Base-by-base conservation (phyloP, 2,888 invertebrate genomes). In the Chrysomela aeneicollis region DNA sequence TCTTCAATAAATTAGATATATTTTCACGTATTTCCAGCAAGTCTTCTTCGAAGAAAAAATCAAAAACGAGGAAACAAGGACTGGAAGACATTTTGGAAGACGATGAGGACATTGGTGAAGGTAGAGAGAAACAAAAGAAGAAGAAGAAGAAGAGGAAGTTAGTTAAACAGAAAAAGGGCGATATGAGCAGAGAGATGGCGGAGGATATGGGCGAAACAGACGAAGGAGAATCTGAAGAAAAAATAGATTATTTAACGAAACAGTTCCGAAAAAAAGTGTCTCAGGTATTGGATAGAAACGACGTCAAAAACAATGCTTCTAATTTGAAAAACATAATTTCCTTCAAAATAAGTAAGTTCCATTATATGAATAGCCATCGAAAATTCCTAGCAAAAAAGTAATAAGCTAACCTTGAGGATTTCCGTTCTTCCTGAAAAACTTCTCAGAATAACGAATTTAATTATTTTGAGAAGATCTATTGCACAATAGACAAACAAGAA, bases 211-310 rank as follows among this genome's bases (percentile, higher is more conserved):
- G 18, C 19, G 71, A 69, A 54, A 69, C 54, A 3, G 71, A 18
- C 50, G 54, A 55, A 9, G 71, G 67, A 68, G 67, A 61, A 18
- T 5, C 65, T 61, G 53, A 63, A 17, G 64, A 61, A 19, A 59
- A 53, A 22, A 62, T 59, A 19, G 68, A 67, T 9, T 75, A 74
- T 58, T 64, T 79, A 17, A 77, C 78, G 12, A 78, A 78, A 64
- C 76, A 76, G 63, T 76, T 80, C 37, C 67, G 78, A 37, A 68
- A 69, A 58, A 78, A 79, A 72, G 80, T 80, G 0, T 78, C 78
- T 3, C 74, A 78, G 74, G 76, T 79, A 69, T 15, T 0, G 4
- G 19, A n/a, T 2, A 12, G n/a, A 15, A 42, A 3, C 4, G n/a
- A 42, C 8, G n/a, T n/a, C n/a, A n/a, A n/a, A n/a, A n/a, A n/a